Conservation (phyloP, 2,113 vertebrate species). For the Monarcha castaneiventris region DNA sequence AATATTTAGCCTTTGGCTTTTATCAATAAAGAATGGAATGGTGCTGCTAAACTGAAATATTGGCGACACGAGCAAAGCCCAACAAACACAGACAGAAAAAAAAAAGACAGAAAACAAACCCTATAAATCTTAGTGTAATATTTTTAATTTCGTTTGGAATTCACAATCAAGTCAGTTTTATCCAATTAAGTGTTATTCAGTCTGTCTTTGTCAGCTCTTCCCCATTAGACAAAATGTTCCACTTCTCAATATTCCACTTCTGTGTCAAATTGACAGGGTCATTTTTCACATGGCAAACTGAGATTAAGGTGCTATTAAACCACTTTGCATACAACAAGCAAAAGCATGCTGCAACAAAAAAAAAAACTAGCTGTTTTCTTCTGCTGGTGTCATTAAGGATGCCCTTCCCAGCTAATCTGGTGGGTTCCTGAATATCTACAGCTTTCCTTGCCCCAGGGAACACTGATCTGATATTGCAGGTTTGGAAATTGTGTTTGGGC, state of each 20-base stretch:
- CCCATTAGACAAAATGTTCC: slow-evolving; percentile 59
- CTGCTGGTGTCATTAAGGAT: slow-evolving; percentile 7
- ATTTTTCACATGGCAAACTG: slow-evolving; percentile 70
- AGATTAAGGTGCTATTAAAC: slow-evolving; percentile 68
- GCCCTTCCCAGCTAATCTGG: slow-evolving; percentile 34
- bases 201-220: slow-evolving; percentile 56
- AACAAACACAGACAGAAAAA: background rate
- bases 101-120: background rate
- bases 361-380: background rate
- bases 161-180: slow-evolving; percentile 41
- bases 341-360: slow-evolving; percentile 12
- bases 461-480: background rate
- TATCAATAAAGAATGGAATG: slow-evolving; percentile 52
- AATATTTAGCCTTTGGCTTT: slow-evolving; percentile 55
- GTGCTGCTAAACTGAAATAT: slow-evolving; percentile 23
- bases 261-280: slow-evolving; percentile 64
- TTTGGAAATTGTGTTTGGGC: slow-evolving; percentile 18
- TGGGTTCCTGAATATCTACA: slow-evolving; percentile 32
- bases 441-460: background rate
- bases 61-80: background rate
- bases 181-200: slow-evolving; percentile 53
- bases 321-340: slow-evolving; percentile 59
- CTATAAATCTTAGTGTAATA: slow-evolving; percentile 18
- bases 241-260: slow-evolving; percentile 54
- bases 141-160: slow-evolving; percentile 46